Conservation (phyloP, 2,113 vertebrate species). For the Anhinga anhinga region DNA sequence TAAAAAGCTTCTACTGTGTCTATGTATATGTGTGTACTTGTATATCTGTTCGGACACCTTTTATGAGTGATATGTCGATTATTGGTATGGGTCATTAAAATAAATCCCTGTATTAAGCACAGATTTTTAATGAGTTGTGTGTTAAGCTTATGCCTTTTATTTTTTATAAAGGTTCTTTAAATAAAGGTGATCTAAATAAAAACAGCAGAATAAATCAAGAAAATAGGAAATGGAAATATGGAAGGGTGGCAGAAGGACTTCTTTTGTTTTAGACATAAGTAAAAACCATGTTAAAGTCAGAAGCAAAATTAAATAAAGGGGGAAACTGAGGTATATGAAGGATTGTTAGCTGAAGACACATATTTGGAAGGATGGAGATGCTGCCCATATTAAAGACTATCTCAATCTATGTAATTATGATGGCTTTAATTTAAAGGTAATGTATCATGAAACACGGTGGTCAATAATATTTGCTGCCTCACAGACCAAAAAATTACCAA, state of each 20-base stretch:
- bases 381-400: background rate
- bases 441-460: background rate
- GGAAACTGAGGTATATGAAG: background rate
- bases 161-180: background rate
- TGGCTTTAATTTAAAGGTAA: conserved; percentile 10
- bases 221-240: background rate
- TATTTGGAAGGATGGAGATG: background rate
- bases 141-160: background rate
- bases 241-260: background rate
- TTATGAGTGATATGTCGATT: background rate
- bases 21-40: background rate
- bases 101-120: background rate
- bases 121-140: background rate
- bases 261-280: background rate
- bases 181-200: background rate
- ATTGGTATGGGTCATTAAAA: conserved; percentile 6
- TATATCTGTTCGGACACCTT: background rate
- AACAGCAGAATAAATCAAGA: background rate
- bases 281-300: background rate
- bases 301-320: background rate
- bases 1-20: background rate
- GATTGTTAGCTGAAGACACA: background rate
- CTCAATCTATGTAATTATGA: background rate
- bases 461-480: background rate
- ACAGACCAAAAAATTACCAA: background rate